Base-by-base conservation (phyloP, 2,113 vertebrate species). In the Xenopus laevis region DNA sequence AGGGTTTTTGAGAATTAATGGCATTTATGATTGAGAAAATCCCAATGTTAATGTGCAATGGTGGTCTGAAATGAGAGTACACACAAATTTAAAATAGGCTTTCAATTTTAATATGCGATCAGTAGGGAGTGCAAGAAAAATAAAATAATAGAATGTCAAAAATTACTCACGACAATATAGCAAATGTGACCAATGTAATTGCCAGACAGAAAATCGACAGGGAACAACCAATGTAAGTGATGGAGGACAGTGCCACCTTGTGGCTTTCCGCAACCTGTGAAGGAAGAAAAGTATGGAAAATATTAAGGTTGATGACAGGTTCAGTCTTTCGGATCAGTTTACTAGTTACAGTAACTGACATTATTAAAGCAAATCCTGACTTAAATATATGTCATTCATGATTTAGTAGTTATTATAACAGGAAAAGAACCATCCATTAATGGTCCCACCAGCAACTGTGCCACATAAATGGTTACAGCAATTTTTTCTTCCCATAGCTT, bases 191-290 rank as follows among this genome's bases (percentile, higher is more conserved):
- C 80, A 99, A 89, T 0, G 96, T 99, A 87, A 97, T 91, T 13
- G 84, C 83, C 83, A 98, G 84, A 79, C 96, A 98, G 84, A 97
- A 85, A 83, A 97, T 94, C 15, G 97, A 99, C 76, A 99, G 85
- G 0, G 95, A 94, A 16, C 97, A 99, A 81, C 97, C 97, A 0
- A 97, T 46, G 62, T 98, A 98, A 82, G 93, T 96, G 79, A 99
- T 96, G 87, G 94, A 91, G 53, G 95, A 96, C 52, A 99, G 94
- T 69, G 94, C 97, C 93, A 97, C 89, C 94, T 88, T 87, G 93
- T 99, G 95, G 86, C 83, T 89, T 0, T 15, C 82, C 0, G 90
- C 68, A 65, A 98, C 89, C 97, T 98, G 89, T 71, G 78, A 47
- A 72, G 15, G n/a, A 12, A 68, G 66, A 55, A 55, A 55, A 50